Conservation (phyloP, 2,113 vertebrate species). For the Oophaga pumilio region DNA sequence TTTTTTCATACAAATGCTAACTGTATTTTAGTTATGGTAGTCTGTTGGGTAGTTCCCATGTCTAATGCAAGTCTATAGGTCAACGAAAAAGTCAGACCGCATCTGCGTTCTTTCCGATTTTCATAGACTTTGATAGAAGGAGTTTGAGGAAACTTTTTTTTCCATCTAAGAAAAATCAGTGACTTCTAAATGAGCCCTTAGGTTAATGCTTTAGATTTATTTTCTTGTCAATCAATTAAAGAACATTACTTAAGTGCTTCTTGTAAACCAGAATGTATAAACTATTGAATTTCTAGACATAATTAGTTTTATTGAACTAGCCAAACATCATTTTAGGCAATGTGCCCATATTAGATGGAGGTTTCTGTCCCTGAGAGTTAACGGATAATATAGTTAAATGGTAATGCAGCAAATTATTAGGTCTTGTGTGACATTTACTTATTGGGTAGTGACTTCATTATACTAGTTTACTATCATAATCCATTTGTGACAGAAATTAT, state of each 20-base stretch:
- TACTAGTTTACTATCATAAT: too few species aligned
- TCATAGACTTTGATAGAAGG: too few species aligned
- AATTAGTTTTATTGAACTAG: constrained; percentile 26
- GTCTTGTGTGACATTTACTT: neutral
- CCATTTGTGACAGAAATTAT: too few species aligned
- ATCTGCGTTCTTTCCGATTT: too few species aligned
- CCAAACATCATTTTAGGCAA: constrained; percentile 7
- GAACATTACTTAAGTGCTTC: constrained; percentile 8
- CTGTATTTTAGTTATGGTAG: too few species aligned
- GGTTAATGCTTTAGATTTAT: neutral
- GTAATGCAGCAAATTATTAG: neutral
- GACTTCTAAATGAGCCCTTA: neutral
- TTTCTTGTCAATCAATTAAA: neutral
- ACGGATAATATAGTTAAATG: neutral
- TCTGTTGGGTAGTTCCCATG: too few species aligned
- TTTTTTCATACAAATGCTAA: too few species aligned
- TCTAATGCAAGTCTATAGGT: too few species aligned
- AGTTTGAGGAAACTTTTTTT: too few species aligned
- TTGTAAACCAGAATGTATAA: constrained; percentile 12
- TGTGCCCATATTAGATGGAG: neutral
- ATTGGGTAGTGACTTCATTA: neutral
- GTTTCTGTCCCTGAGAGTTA: neutral
- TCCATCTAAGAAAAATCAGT: too few species aligned
- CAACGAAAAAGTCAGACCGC: too few species aligned
- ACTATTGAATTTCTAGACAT: constrained; percentile 11